Conservation (phyloP, 1,140 invertebrate species). For the Neuroterus valhalla region DNA sequence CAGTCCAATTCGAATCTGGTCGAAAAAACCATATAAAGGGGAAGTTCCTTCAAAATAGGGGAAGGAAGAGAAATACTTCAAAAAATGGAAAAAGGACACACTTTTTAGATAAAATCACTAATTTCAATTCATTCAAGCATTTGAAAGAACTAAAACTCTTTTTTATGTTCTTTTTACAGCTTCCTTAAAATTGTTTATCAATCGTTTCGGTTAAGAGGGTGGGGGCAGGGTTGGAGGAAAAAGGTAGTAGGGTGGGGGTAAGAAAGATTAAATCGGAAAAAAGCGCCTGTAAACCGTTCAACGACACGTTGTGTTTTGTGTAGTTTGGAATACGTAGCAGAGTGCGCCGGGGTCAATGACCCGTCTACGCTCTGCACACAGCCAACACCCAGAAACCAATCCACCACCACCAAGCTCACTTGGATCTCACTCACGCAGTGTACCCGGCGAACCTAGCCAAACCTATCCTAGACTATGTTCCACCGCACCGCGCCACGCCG, state of each 20-base stretch:
- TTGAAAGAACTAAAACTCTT: not conserved
- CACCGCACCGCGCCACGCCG: too few species aligned
- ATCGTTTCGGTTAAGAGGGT: not conserved
- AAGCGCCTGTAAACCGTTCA: conserved; percentile 57
- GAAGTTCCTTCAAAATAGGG: too few species aligned
- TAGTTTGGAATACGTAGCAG: conserved; percentile 67
- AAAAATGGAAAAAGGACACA: too few species aligned
- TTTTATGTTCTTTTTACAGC: too few species aligned
- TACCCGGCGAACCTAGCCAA: conserved; percentile 27
- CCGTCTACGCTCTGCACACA: conserved; percentile 66
- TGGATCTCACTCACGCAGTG: conserved; percentile 31
- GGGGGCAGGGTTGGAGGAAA: conserved; percentile 21
- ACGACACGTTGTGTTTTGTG: conserved; percentile 64
- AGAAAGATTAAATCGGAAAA: conserved; percentile 63
- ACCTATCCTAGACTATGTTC: conserved; percentile 27
- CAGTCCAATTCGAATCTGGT: too few species aligned
- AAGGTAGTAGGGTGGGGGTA: conserved; percentile 14
- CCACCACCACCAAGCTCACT: conserved; percentile 36
- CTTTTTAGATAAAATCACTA: not conserved
- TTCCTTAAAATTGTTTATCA: too few species aligned
- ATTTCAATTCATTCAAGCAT: not conserved
- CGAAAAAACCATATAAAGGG: too few species aligned
- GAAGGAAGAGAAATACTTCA: too few species aligned
- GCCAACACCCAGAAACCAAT: conserved; percentile 36
- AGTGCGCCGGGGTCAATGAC: conserved; percentile 68